Percentiles rank a stretch among this genome's conserved stretches.
Evolutionary conservation across 2,797 vertebrate species (phyloP).

Genomic region (Coranthus polyacanthus): DNA sequence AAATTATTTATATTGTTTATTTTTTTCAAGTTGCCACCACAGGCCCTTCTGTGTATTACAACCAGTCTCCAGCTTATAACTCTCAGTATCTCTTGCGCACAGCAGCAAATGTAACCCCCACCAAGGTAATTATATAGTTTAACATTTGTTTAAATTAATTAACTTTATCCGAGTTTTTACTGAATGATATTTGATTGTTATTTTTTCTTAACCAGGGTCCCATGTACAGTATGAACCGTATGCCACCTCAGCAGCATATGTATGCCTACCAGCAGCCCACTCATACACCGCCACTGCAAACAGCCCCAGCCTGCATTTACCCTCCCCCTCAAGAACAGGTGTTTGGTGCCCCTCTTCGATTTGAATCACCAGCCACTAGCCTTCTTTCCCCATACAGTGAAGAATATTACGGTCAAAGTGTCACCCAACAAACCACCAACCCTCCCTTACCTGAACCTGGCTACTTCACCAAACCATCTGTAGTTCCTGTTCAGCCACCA

Average conservation of each 20-base stretch:
- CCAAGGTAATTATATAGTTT: constrained; percentile 88
- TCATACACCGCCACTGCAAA: constrained; percentile 94
- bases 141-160: neutral
- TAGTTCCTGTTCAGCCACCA: constrained; percentile 81
- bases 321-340: constrained; percentile 93
- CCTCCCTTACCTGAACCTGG: constrained; percentile 95
- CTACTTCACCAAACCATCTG: constrained; percentile 95
- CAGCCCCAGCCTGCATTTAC: constrained; percentile 91
- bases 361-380: constrained; percentile 91
- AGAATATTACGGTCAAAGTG: constrained; percentile 91
- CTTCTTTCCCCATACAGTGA: constrained; percentile 94
- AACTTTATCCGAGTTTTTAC: neutral
- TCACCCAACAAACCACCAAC: constrained; percentile 90
- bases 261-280: constrained; percentile 93
- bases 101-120: constrained; percentile 94
- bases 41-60: constrained; percentile 92
- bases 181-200: constrained; percentile 3
- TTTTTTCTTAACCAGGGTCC: constrained; percentile 83
- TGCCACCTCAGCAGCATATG: constrained; percentile 94
- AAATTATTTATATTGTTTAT: neutral
- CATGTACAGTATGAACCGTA: constrained; percentile 93
- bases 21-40: constrained; percentile 91
- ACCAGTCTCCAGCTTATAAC: constrained; percentile 94
- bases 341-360: constrained; percentile 90
- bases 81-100: constrained; percentile 96